phyloP scores from a whole-genome alignment of 2,888 invertebrate genomes.

The Syrphus vitripennis region DNA sequence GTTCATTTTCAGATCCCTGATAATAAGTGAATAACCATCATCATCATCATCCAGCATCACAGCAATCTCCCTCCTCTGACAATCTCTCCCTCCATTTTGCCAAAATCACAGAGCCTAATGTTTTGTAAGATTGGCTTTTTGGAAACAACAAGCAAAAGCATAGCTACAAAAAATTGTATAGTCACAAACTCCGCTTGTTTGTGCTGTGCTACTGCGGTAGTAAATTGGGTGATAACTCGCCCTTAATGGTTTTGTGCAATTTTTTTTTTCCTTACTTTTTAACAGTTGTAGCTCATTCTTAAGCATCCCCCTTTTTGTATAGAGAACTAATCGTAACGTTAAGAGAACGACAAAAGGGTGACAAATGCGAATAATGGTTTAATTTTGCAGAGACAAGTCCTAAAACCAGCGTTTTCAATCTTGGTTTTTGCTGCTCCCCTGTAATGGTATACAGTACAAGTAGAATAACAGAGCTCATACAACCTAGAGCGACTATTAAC shows the following conservation, averaged over 20 bases:
- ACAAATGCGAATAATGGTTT: slow-evolving; percentile 71
- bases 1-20: slow-evolving; percentile 5
- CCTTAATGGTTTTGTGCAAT: slow-evolving; percentile 62
- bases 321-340: slow-evolving; percentile 13
- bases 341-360: slow-evolving; percentile 63
- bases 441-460: neutral
- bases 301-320: neutral
- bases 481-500: neutral
- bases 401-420: slow-evolving; percentile 3
- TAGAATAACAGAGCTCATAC: neutral
- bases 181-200: slow-evolving; percentile 18
- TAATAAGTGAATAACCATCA: slow-evolving; percentile 46
- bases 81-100: neutral
- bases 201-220: too few relatives aligned
- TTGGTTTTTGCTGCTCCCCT: neutral
- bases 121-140: slow-evolving; percentile 7
- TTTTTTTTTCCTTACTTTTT: slow-evolving; percentile 41
- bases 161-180: slow-evolving; percentile 11
- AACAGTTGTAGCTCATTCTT: slow-evolving; percentile 43
- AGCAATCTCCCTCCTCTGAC: slow-evolving; percentile 42
- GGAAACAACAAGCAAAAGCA: neutral
- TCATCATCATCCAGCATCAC: slow-evolving; percentile 22
- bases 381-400: slow-evolving; percentile 47
- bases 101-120: slow-evolving; percentile 28
- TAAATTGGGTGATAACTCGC: slow-evolving; percentile 71